Base-by-base conservation (phyloP, 2,888 invertebrate genomes). In the Glaucopsyche alexis region DNA sequence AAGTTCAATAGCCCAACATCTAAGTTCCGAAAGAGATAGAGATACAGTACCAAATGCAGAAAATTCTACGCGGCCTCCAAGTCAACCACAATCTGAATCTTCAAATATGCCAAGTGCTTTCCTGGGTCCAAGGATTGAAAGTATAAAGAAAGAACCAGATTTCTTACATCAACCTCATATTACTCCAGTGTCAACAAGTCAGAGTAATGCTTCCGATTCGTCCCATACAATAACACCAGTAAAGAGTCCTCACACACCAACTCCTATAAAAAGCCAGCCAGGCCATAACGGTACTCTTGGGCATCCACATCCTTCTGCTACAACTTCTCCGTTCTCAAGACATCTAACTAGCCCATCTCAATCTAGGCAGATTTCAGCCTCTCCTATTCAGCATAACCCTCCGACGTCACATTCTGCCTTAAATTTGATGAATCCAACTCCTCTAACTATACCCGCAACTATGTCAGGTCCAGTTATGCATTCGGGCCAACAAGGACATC, bases 111-210 rank as follows among this genome's bases (percentile, higher is more conserved):
- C 92, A 49, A 93, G 93, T 83, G 89, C 91, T 71, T 95, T 95
- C 82, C 91, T 94, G 67, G 95, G 95, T 8, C 95, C 96, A 19
- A 93, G 94, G 78, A 90, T 96, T 79, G 96, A 96, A 66, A 95
- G 94, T 80, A 96, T 96, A 76, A 96, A 96, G 84, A 96, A 96
- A 79, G 96, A 96, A 84, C 95, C 96, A 19, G 96, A 96, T 83
- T 94, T 89, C 83, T 86, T 85, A 82, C 94, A 92, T 79, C 91
- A 91, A 80, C 89, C 91, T 72, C 93, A 91, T 77, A 79, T 92
- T n/a, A 93, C 94, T 42, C 93, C 94, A 77, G 91, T 91, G 50
- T 92, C 93, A 71, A 85, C 93, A 40, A 93, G 92, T 77, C 89
- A 94, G 81, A 82, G 85, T 55, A 86, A 85, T 81, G 84, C 83